Evolutionary conservation across 2,113 vertebrate genomes (phyloP), one percentile per base, ranked within the genome.

Genomic region (Sakesphorus luctuosus): DNA sequence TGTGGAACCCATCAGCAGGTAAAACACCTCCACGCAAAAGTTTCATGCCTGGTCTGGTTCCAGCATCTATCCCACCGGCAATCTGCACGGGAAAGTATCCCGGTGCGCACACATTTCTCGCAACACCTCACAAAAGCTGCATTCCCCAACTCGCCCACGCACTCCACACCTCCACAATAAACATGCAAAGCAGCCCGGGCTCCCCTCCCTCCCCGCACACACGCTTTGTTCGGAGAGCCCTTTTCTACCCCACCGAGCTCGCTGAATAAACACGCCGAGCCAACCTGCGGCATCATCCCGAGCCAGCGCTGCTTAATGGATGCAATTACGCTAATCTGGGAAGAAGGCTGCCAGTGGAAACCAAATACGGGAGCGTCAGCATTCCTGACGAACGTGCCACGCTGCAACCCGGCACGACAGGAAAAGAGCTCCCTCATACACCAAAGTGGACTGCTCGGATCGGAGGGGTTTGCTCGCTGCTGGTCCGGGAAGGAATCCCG

Each of bases 261-360:
- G 15, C 77, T 68, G 13, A 38, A 65, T 9, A 89, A 90, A 87
- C 75, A 61, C 24, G 77, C 38, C 5, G 14, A 44, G 76, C 47
- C 20, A 84, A 92, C 77, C 28, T 61, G 56, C 26, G 15, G 78
- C 86, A 19, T 58, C 56, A 25, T 24, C 83, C 35, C 77, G 61
- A 65, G 66, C 79, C 77, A 23, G 91, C 13, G 2, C 92, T 28
- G 33, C 23, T 52, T 76, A 91, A 83, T 66, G 43, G 26, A 71
- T 69, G 93, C 73, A 95, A 88, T 44, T 89, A 84, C 86, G 11
- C 88, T 91, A 62, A 87, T 85, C 92, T 76, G 88, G 5, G 31
- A 88, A 87, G 84, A 94, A 89, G 67, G 72, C 67, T 93, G 66
- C 93, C 88, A 89, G 65, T 71, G 95, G 92, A 97, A 97, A 95